Evolutionary conservation across 2,888 invertebrate genomes (phyloP), one percentile per base, ranked within the genome.

Genomic region (Anthophora plumipes): DNA sequence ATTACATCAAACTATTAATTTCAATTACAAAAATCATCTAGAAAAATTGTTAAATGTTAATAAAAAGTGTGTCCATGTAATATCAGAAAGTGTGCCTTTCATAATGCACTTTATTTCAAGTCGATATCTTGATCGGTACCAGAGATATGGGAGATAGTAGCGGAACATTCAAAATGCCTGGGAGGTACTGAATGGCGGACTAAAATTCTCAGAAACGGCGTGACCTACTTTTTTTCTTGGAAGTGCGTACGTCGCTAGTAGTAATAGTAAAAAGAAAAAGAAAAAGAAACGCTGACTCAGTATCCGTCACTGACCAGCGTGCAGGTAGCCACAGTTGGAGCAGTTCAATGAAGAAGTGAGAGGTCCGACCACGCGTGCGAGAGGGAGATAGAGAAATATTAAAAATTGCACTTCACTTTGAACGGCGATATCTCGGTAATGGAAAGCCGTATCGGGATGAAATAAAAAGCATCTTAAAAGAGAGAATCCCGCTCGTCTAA

Each of bases 241-340:
- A 60, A 50, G n/a, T 69, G 37, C 48, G 48, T 60, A 59, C 48
- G 59, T 50, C 6, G 41, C 54, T 46, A 48, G 39, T 41, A 25
- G 14, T 11, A 14, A 22, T 37, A 37, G 37, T 17, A 20, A 48
- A 70, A 61, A 39, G 12, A n/a, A n/a, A 17, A 37, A 22, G 11
- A 20, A 48, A 70, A 61, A 39, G 12, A n/a, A n/a, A 17, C 37
- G 61, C 41, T 52, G 61, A 41, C 50, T 41, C 14, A n/a, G n/a
- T 22, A 25, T 70, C 50, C 50, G 50, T 61, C 61, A 52, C n/a
- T 70, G 70, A 52, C 61, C 61, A 50, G 61, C 60, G 57, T 25
- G 14, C 31, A 46, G 57, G 57, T 50, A n/a, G 37, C 2, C 50
- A 9, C 12, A 37, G 20, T 43, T 57, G 57, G 14, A 43, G 20